These are phyloP conservation scores for Bovichtus diacanthus DNA, from an alignment of 2,797 vertebrate genomes.

Conservation along the genomic window DNA sequence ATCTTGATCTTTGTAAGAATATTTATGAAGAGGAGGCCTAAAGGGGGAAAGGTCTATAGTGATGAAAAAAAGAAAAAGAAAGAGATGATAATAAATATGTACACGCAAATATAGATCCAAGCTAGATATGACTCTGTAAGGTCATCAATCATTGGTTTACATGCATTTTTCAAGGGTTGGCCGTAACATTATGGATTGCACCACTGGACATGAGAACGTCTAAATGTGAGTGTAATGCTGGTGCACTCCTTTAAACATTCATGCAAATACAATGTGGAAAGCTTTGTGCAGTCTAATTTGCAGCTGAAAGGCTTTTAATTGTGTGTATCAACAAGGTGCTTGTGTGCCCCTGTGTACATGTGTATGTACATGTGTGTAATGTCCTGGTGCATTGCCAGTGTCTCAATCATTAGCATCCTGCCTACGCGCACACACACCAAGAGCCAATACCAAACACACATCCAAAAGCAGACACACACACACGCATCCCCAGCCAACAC, in stretches of 20 bases:
- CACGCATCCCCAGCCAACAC: slow-evolving; percentile 45
- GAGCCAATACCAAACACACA: slow-evolving; percentile 43
- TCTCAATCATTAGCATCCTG: slow-evolving; percentile 68
- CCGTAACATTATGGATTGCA: not conserved
- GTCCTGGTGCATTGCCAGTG: slow-evolving; percentile 66
- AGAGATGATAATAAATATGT: slow-evolving; percentile 24
- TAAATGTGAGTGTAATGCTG: slow-evolving; percentile 20
- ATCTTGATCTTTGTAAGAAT: slow-evolving; percentile 8
- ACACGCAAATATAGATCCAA: slow-evolving; percentile 15
- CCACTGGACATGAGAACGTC: slow-evolving; percentile 25
- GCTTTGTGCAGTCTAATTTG: slow-evolving; percentile 69
- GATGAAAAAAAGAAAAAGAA: slow-evolving; percentile 10
- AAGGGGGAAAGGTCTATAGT: slow-evolving; percentile 1
- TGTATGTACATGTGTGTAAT: slow-evolving; percentile 65
- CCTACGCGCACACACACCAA: slow-evolving; percentile 44
- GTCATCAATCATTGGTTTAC: slow-evolving; percentile 44
- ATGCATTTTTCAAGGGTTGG: slow-evolving; percentile 27
- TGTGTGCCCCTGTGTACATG: slow-evolving; percentile 51
- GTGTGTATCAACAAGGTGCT: slow-evolving; percentile 70
- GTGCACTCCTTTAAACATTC: slow-evolving; percentile 51
- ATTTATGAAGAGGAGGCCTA: slow-evolving; percentile 1
- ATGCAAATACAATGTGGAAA: slow-evolving; percentile 52
- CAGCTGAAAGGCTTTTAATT: slow-evolving; percentile 75
- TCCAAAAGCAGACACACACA: slow-evolving; percentile 34
- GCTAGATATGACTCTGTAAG: not conserved